Evolutionary conservation across 2,888 invertebrate species (phyloP).

Genomic region (Folsomia manolachei): DNA sequence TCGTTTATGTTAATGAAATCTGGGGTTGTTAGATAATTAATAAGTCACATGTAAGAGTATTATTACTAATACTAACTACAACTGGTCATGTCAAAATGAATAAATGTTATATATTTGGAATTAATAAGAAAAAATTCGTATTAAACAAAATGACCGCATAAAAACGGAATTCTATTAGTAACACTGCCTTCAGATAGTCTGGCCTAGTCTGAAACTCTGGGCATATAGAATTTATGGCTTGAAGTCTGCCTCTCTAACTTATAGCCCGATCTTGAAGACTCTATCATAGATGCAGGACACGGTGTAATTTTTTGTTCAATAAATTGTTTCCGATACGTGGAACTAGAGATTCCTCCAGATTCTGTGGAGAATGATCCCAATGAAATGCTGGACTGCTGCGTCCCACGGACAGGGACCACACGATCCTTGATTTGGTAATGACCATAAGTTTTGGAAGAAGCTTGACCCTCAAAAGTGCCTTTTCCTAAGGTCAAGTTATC

Average conservation of each 20-base stretch:
- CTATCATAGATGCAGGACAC: conserved; percentile 75
- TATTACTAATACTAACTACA: too few relatives aligned
- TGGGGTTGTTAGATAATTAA: too few relatives aligned
- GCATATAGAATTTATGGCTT: conserved; percentile 76
- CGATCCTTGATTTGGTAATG: conserved; percentile 42
- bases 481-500: conserved; percentile 69
- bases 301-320: conserved; percentile 67
- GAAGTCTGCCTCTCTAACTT: conserved; percentile 80
- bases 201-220: conserved; percentile 59
- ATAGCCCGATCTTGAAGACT: conserved; percentile 68
- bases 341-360: conserved; percentile 63
- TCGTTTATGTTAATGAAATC: too few relatives aligned
- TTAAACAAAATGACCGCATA: too few relatives aligned
- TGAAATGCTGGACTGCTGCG: conserved; percentile 72
- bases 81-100: too few relatives aligned
- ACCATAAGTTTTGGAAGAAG: conserved; percentile 60
- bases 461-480: conserved; percentile 65
- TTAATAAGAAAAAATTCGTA: too few relatives aligned
- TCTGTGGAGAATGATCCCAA: conserved; percentile 63
- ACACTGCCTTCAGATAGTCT: too few relatives aligned
- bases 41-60: too few relatives aligned
- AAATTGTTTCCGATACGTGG: conserved; percentile 71
- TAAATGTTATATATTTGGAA: too few relatives aligned
- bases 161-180: too few relatives aligned
- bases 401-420: conserved; percentile 56